Conservation (phyloP, 92 coral and sea anemone species). For the Galaxea fascicularis region DNA sequence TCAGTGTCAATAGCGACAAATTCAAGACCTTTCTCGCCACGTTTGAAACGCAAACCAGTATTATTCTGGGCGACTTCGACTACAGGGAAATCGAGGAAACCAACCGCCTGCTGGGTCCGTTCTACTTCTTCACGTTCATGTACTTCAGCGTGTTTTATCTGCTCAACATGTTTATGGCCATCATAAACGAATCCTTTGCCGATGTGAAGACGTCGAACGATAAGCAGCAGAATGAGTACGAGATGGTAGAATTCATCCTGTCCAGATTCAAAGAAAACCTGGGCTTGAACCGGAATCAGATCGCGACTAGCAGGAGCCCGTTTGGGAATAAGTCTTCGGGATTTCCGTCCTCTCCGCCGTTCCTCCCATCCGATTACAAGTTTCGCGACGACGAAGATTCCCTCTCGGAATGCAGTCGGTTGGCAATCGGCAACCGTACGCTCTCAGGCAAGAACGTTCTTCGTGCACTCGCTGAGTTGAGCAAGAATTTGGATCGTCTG, state of each 20-base stretch:
- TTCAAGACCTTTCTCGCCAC: conserved; percentile 66
- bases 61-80: conserved; percentile 91
- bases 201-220: conserved; percentile 76
- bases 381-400: conserved; percentile 48
- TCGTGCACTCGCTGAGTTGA: conserved; percentile 17
- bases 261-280: conserved; percentile 64
- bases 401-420: not conserved
- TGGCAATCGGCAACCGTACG: not conserved
- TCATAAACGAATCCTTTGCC: conserved; percentile 90
- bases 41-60: conserved; percentile 77
- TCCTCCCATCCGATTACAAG: conserved; percentile 69
- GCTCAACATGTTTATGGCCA: conserved; percentile 96
- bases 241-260: conserved; percentile 86
- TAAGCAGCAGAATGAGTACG: conserved; percentile 77
- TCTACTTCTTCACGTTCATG: conserved; percentile 89
- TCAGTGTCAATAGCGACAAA: conserved; percentile 63
- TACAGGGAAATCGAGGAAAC: conserved; percentile 60
- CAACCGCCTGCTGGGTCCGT: conserved; percentile 77
- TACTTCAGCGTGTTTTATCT: conserved; percentile 84
- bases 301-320: conserved; percentile 26
- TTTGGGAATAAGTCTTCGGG: conserved; percentile 42
- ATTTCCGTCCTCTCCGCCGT: conserved; percentile 56
- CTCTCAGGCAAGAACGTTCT: not conserved
- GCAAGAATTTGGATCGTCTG: conserved; percentile 19
- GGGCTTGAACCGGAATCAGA: conserved; percentile 53